Conservation (phyloP, 2,113 vertebrate species). For the Spea multiplicata region DNA sequence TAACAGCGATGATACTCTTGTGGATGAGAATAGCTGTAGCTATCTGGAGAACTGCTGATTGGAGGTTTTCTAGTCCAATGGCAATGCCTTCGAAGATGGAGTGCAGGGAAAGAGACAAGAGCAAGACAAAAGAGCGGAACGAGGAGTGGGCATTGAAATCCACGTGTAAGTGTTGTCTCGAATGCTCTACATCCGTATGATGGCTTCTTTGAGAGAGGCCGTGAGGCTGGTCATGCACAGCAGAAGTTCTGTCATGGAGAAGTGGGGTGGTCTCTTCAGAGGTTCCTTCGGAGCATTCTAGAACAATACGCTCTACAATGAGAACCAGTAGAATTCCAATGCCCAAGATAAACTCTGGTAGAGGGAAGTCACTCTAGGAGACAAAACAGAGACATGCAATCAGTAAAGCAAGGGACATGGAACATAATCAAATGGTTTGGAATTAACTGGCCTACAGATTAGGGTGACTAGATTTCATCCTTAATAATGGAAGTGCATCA, state of each 20-base stretch:
- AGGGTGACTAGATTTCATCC: no score
- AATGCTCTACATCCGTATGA: background rate
- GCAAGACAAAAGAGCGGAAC: constrained; percentile 78
- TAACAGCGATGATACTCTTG: constrained; percentile 79
- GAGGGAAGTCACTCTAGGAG: constrained; percentile 63
- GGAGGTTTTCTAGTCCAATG: constrained; percentile 71
- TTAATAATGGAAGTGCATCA: no score
- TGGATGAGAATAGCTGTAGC: constrained; percentile 75
- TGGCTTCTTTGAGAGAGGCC: no score
- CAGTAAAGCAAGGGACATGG: no score
- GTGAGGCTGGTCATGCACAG: no score
- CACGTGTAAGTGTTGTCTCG: constrained; percentile 52
- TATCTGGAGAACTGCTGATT: constrained; percentile 74
- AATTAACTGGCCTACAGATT: no score
- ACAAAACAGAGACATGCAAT: background rate
- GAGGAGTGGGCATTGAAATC: constrained; percentile 72
- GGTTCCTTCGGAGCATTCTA: constrained; percentile 56
- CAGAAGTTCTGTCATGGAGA: constrained; percentile 47
- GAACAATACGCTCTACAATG: constrained; percentile 70
- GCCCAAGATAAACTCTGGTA: constrained; percentile 75
- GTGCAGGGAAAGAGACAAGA: constrained; percentile 76
- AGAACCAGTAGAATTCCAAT: constrained; percentile 74
- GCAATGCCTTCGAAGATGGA: constrained; percentile 78
- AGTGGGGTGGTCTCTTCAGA: constrained; percentile 61
- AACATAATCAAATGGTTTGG: no score